Percentiles rank a stretch among this genome's conserved stretches.
Evolutionary conservation across 2,888 invertebrate genomes (phyloP).

Genomic region (Nephrotoma guestfalica): DNA sequence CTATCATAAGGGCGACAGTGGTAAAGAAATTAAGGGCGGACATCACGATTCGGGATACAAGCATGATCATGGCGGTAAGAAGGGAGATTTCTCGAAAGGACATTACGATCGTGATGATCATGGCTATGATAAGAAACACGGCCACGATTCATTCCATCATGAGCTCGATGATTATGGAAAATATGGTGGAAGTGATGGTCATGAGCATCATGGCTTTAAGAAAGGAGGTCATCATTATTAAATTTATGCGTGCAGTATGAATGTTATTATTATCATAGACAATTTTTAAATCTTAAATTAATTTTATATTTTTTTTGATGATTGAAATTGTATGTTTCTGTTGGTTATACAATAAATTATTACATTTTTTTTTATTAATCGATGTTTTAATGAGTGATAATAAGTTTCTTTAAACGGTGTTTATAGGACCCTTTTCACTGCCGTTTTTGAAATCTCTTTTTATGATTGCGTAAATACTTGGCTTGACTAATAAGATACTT

Average conservation of each 20-base stretch:
- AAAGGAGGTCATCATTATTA: not conserved
- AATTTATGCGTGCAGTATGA: not conserved
- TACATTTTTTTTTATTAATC: not conserved
- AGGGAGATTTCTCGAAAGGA: conserved; percentile 59
- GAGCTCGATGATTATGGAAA: conserved; percentile 37
- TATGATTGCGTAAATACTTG: too few species aligned
- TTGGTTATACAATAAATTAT: not conserved
- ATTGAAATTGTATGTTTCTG: not conserved
- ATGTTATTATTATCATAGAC: not conserved
- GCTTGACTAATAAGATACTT: too few species aligned
- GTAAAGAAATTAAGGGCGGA: conserved; percentile 61
- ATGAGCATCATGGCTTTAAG: not conserved
- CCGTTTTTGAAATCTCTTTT: too few species aligned
- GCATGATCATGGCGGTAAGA: conserved; percentile 58
- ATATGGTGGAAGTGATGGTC: not conserved
- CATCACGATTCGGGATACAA: conserved; percentile 58
- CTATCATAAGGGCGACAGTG: conserved; percentile 50
- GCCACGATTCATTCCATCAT: conserved; percentile 53
- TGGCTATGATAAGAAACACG: conserved; percentile 57
- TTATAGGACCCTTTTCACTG: too few species aligned
- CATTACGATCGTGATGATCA: conserved; percentile 61
- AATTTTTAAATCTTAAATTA: not conserved
- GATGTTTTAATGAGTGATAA: not conserved
- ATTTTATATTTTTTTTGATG: not conserved
- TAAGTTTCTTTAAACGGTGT: too few species aligned